Percentiles rank a stretch among this genome's conserved stretches.
Evolutionary conservation across 1,140 invertebrate genomes (phyloP).

Genomic region (Aphelenchoides fujianensis): DNA sequence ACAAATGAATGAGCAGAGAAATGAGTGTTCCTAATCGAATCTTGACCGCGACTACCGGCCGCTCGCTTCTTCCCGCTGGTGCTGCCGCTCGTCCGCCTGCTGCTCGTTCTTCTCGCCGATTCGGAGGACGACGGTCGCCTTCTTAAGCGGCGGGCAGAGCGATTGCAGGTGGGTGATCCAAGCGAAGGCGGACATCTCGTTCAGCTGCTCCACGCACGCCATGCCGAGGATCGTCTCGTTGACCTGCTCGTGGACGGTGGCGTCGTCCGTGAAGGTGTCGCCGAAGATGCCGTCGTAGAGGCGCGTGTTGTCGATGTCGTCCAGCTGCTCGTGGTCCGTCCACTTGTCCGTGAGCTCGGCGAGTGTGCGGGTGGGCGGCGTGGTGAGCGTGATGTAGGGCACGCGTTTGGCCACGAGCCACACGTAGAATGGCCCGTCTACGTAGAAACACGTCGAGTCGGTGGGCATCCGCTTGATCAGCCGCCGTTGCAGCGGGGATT

Average conservation of each 20-base stretch:
- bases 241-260: constrained; percentile 79
- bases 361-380: constrained; percentile 65
- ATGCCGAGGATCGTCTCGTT: constrained; percentile 84
- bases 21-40: background rate
- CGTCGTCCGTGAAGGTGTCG: constrained; percentile 48
- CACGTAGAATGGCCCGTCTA: constrained; percentile 81
- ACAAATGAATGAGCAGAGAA: background rate
- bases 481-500: constrained; percentile 74
- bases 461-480: constrained; percentile 72
- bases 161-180: constrained; percentile 84
- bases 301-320: constrained; percentile 29
- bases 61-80: no score
- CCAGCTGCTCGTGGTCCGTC: constrained; percentile 33
- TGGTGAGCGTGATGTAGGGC: constrained; percentile 80
- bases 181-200: constrained; percentile 78
- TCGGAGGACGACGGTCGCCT: constrained; percentile 33
- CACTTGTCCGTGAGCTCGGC: constrained; percentile 36
- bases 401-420: constrained; percentile 75
- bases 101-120: no score
- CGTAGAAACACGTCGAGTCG: constrained; percentile 71
- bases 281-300: constrained; percentile 25
- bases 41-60: no score
- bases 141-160: constrained; percentile 71
- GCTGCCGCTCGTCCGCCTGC: background rate
- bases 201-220: constrained; percentile 76